Percentiles rank a stretch among this genome's conserved stretches.
Evolutionary conservation across 37 sponge, comb jelly and placozoan species (phyloP).

Genomic region (Ianthella basta): DNA sequence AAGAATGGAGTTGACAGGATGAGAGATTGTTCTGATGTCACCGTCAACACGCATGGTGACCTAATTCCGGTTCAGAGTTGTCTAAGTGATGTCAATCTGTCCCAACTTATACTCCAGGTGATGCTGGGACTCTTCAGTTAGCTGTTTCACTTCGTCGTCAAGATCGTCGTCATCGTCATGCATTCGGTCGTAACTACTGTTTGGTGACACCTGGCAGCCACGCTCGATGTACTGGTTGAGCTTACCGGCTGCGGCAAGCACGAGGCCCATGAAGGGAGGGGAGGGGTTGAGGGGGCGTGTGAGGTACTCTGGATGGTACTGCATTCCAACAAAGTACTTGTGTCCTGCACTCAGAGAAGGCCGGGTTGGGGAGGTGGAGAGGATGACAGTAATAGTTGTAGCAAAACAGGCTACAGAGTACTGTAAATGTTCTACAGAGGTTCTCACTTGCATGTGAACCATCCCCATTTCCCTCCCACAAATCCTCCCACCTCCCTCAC

Average conservation of each 20-base stretch:
- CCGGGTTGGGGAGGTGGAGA: neutral
- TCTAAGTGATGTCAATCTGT: too few species aligned
- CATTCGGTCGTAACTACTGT: slow-evolving; percentile 51
- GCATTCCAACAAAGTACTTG: slow-evolving; percentile 88
- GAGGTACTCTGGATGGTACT: slow-evolving; percentile 96
- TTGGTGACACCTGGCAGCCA: slow-evolving; percentile 68
- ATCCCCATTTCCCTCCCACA: too few species aligned
- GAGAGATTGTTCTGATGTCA: too few species aligned
- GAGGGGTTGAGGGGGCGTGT: slow-evolving; percentile 92
- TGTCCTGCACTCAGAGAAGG: slow-evolving; percentile 53
- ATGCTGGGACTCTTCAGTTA: neutral
- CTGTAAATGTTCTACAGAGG: too few species aligned
- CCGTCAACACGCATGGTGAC: too few species aligned
- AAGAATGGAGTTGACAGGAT: too few species aligned
- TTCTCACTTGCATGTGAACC: too few species aligned
- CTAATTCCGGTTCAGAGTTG: too few species aligned
- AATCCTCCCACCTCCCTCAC: too few species aligned
- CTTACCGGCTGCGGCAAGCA: slow-evolving; percentile 82
- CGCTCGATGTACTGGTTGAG: slow-evolving; percentile 49
- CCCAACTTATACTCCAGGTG: too few species aligned
- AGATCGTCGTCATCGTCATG: slow-evolving; percentile 31
- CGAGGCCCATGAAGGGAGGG: slow-evolving; percentile 91
- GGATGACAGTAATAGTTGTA: neutral
- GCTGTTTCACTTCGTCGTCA: slow-evolving; percentile 10
- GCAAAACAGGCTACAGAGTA: too few species aligned